Base-by-base conservation (phyloP, 2,113 vertebrate genomes). In the Misgurnus mizolepis region DNA sequence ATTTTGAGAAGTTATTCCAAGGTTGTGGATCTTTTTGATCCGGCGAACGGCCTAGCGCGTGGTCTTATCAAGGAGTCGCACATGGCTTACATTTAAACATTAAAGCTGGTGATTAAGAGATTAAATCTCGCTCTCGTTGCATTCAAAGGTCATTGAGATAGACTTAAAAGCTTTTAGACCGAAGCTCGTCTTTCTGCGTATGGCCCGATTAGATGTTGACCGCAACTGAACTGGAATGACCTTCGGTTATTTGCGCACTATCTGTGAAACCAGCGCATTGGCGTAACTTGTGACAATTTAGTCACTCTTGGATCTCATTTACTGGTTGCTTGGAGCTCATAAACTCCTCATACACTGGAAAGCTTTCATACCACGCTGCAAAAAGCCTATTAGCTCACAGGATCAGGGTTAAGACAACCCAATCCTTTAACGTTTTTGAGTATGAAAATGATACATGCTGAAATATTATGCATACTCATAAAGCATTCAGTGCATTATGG, bases 1-100 rank as follows among this genome's bases (percentile, higher is more conserved):
- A 72, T 58, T 72, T 41, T 4, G 50, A 58, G 66, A 68, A 45
- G 66, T 67, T 58, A 41, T 58, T 55, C 50, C 70, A 43, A 60
- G 60, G 55, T 64, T 22, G 47, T 77, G 75, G 62, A 39, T 43
- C 75, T 67, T 66, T 66, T 77, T 43, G 49, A 67, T 41, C 62
- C 17, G 65, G 22, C 2, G 49, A 68, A 60, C 39, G 22, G 58
- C 56, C 10, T 53, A 27, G 41, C 77, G 61, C 40, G 15, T 68
- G 82, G 78, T 84, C 83, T 67, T 88, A 88, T 82, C 86, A 84
- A 68, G 60, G 45, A 56, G 53, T n/a, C 87, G 89, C 91, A 93
- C 82, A 87, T 93, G 92, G 90, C 89, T 93, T 91, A 84, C 86
- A 90, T 92, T 92, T 91, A 83, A 88, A 92, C 91, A 90, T 90